A percentile compares a stretch with the other conserved stretches of the same genome.
Evolutionary conservation across 2,888 invertebrate genomes (phyloP).

Genomic region (Drosophila anomalata): DNA sequence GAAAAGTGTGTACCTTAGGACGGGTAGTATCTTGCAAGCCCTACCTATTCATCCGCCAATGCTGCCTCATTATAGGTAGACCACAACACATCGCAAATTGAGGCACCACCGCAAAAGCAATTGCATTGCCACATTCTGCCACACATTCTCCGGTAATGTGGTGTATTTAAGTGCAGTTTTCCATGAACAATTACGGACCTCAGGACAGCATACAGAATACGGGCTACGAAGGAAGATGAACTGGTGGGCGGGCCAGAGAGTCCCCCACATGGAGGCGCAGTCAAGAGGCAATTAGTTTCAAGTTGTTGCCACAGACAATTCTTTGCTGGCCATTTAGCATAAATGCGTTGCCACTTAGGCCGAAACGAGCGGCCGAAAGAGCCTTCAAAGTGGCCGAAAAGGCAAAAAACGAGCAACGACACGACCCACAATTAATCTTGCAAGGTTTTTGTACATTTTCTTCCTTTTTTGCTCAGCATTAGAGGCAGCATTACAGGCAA

Average conservation of each 20-base stretch:
- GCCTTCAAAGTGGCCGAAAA: slow-evolving; percentile 12
- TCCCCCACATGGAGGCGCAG: slow-evolving; percentile 14
- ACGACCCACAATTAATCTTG: slow-evolving; percentile 61
- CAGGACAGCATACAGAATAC: slow-evolving; percentile 4
- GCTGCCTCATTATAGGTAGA: slow-evolving; percentile 43
- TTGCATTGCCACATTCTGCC: slow-evolving; percentile 57
- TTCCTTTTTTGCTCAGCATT: not conserved
- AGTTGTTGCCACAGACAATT: slow-evolving; percentile 43
- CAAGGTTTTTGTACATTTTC: slow-evolving; percentile 9
- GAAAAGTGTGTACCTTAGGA: not conserved
- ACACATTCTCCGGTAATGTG: slow-evolving; percentile 41
- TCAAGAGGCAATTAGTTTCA: slow-evolving; percentile 54
- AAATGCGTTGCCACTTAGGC: slow-evolving; percentile 55
- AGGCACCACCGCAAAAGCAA: slow-evolving; percentile 46
- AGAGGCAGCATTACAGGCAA: not conserved
- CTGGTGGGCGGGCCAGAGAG: slow-evolving; percentile 3
- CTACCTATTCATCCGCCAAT: slow-evolving; percentile 21
- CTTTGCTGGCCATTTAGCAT: slow-evolving; percentile 60
- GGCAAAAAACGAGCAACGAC: slow-evolving; percentile 13
- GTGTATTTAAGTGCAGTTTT: slow-evolving; percentile 43
- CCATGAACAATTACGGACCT: slow-evolving; percentile 35
- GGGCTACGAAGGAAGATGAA: not conserved
- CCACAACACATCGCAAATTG: slow-evolving; percentile 40
- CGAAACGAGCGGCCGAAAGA: slow-evolving; percentile 39
- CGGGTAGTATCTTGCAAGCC: not conserved